A percentile compares a stretch with the other conserved stretches of the same genome.
Conservation (phyloP, 2,113 vertebrate genomes). For the Xiphias gladius region DNA sequence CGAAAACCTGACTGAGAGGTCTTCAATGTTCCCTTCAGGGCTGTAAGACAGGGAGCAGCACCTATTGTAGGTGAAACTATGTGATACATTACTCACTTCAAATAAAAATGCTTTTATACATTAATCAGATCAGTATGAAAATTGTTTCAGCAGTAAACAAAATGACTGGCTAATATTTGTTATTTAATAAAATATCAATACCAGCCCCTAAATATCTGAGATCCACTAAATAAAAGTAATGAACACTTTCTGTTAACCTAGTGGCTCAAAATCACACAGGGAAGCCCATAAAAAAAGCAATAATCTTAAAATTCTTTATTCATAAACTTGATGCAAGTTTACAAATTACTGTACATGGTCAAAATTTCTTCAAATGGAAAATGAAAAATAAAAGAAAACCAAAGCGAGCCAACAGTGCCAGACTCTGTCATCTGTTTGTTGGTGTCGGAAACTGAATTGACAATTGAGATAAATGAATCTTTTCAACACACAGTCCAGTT, state of each 20-base stretch:
- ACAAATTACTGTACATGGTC: slow-evolving; percentile 89
- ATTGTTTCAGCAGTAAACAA: not conserved
- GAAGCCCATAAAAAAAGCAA: slow-evolving; percentile 18
- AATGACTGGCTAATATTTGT: not conserved
- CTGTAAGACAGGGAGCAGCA: not conserved
- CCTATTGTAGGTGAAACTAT: not conserved
- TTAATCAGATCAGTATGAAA: slow-evolving; percentile 1
- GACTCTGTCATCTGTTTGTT: slow-evolving; percentile 44
- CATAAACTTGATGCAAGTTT: slow-evolving; percentile 91
- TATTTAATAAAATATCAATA: slow-evolving; percentile 3
- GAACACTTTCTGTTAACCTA: not conserved
- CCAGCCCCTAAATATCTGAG: not conserved
- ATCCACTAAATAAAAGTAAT: not conserved
- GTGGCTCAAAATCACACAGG: not conserved
- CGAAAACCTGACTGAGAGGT: too few species aligned
- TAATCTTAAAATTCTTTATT: slow-evolving; percentile 88
- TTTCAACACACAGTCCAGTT: slow-evolving; percentile 67
- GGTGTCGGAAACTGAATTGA: slow-evolving; percentile 57
- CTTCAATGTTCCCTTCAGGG: too few species aligned
- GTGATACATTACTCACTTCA: not conserved
- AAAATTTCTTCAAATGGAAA: slow-evolving; percentile 83
- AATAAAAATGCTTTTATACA: not conserved
- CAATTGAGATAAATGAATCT: slow-evolving; percentile 49
- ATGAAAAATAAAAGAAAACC: slow-evolving; percentile 57
- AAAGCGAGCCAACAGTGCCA: slow-evolving; percentile 60